Base-by-base conservation (phyloP, 2,888 invertebrate species). In the Rugalucina vietnamica region DNA sequence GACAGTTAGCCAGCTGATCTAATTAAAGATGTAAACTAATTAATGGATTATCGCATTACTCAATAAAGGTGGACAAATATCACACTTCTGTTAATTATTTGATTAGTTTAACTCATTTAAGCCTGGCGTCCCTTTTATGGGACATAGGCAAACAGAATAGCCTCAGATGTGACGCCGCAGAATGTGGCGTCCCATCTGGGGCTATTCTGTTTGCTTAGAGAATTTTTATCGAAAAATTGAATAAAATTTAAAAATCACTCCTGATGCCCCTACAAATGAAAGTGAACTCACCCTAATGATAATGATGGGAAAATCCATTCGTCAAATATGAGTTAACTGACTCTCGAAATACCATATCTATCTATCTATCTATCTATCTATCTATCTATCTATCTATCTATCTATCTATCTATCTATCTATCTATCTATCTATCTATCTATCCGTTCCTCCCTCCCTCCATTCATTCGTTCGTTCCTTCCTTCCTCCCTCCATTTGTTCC, bases 341-440 rank as follows among this genome's bases (percentile, higher is more conserved):
- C 24, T 54, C 4, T 14, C 54, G 21, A n/a, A 54, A 60, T 60
- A 1, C 5, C 5, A 24, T 60, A 60, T 60, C 60, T 60, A 27
- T 60, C 60, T 60, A 60, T 60, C 60, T 60, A 60, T 60, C 60
- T 60, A 60, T 60, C 60, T 60, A 60, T 60, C 60, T 60, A 60
- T 60, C 60, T 60, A 60, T 60, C 60, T 60, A 60, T 60, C 60
- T 60, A 60, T 60, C 60, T 60, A 60, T 60, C 60, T 60, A 60
- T 60, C 60, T 60, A 60, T 60, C 60, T 60, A 60, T 60, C 60
- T 60, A 60, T 60, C 60, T 60, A 27, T 60, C 60, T 60, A 27
- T 60, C 60, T 60, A 27, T 60, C 60, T 27, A 60, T 60, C 60
- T 60, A 27, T 60, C 60, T 60, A 27, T 60, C 60, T 60, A 5